These are phyloP conservation scores for Serinus canaria DNA, from an alignment of 2,113 vertebrate genomes.

Conservation along the genomic window DNA sequence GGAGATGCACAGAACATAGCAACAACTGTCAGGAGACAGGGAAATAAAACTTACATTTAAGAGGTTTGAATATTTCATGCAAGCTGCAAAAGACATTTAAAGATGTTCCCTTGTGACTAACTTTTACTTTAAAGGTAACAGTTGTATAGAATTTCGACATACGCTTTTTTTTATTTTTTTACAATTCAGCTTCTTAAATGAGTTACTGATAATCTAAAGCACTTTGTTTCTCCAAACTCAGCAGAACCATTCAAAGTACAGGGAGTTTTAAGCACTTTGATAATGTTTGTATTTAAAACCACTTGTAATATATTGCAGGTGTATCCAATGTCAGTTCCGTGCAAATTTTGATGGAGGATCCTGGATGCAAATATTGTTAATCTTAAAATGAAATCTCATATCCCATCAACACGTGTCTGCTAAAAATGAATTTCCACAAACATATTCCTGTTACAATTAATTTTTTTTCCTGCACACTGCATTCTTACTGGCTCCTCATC, in stretches of 20 bases:
- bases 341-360: background rate
- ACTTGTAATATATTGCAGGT: conserved; percentile 35
- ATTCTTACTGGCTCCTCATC: background rate
- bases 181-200: conserved; percentile 13
- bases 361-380: background rate
- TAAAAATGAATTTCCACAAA: background rate
- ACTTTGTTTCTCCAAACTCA: background rate
- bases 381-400: background rate
- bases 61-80: conserved; percentile 22
- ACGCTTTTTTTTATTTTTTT: background rate
- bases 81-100: conserved; percentile 31
- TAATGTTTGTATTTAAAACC: background rate
- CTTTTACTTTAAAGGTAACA: conserved; percentile 32
- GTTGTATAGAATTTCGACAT: conserved; percentile 18
- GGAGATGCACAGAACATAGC: background rate
- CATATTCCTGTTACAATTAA: background rate
- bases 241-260: background rate
- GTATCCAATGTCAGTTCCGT: background rate
- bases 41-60: conserved; percentile 21
- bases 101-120: conserved; percentile 28
- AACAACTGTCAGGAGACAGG: background rate
- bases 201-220: conserved; percentile 1
- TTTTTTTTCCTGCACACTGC: background rate
- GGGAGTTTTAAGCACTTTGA: background rate
- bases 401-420: background rate